Evolutionary conservation across 2,888 invertebrate genomes (phyloP).

Genomic region (Lissonota sp.): DNA sequence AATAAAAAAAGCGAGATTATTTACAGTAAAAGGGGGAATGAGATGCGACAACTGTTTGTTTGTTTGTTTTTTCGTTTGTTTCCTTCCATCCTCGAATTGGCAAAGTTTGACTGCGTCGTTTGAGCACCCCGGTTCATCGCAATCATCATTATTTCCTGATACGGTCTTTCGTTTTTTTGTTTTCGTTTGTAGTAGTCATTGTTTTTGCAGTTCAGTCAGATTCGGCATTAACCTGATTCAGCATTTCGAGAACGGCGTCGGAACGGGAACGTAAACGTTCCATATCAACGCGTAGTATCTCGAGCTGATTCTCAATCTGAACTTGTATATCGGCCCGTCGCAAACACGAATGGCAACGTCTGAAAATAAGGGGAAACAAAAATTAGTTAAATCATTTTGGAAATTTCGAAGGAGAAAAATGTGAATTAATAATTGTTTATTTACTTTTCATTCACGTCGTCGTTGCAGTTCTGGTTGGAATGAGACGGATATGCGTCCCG

Average conservation of each 20-base stretch:
- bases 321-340: conserved; percentile 64
- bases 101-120: conserved; percentile 7
- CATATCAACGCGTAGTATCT: conserved; percentile 75
- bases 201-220: conserved; percentile 34
- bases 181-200: conserved; percentile 1
- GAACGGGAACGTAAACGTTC: conserved; percentile 77
- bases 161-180: not conserved
- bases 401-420: not conserved
- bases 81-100: conserved; percentile 4
- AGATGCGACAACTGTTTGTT: conserved; percentile 17
- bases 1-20: conserved; percentile 51
- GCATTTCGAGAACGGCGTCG: conserved; percentile 76
- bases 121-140: conserved; percentile 9
- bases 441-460: conserved; percentile 57
- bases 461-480: conserved; percentile 36
- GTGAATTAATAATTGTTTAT: not conserved
- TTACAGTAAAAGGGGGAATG: conserved; percentile 62
- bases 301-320: conserved; percentile 75
- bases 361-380: conserved; percentile 57
- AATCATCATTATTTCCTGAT: conserved; percentile 2
- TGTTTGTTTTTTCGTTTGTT: conserved; percentile 25
- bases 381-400: not conserved
- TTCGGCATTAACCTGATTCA: conserved; percentile 70
- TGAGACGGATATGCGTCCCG: conserved; percentile 27
- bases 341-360: conserved; percentile 73